Evolutionary conservation across 2,113 vertebrate genomes (phyloP).

Genomic region (Falco punctatus): DNA sequence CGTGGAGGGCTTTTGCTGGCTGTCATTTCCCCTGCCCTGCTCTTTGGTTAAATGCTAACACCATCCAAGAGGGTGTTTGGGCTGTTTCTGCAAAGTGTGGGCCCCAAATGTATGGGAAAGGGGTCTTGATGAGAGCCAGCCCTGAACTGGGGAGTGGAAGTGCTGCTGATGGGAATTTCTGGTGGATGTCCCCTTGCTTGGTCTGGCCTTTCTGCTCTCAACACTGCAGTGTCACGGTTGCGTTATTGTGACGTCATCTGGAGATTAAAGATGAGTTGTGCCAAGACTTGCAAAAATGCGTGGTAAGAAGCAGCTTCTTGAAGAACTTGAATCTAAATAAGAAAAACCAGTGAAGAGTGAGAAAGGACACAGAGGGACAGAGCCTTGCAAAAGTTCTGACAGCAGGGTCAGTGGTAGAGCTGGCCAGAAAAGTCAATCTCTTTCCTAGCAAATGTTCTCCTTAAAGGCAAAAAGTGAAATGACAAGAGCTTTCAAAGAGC

Average conservation of each 20-base stretch:
- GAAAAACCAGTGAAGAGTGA: background rate
- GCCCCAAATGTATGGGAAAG: accelerated
- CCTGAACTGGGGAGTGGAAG: accelerated
- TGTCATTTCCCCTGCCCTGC: background rate
- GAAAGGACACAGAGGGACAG: background rate
- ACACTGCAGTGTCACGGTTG: background rate
- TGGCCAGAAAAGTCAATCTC: background rate
- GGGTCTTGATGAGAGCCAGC: background rate
- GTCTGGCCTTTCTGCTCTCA: background rate
- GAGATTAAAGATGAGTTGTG: background rate
- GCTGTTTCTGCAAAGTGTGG: background rate
- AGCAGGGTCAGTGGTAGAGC: background rate
- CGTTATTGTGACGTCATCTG: background rate
- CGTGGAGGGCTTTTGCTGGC: background rate
- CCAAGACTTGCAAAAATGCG: background rate
- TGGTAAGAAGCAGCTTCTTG: background rate
- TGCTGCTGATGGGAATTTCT: background rate
- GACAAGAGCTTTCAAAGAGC: background rate
- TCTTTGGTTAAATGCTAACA: background rate
- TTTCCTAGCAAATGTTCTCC: background rate
- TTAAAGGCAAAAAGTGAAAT: constrained; percentile 6
- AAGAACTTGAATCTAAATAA: background rate
- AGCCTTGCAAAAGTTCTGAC: background rate
- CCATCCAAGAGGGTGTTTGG: background rate
- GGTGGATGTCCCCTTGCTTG: accelerated